Evolutionary conservation across 2,113 vertebrate genomes (phyloP).

Genomic region (Aramus guarauna): DNA sequence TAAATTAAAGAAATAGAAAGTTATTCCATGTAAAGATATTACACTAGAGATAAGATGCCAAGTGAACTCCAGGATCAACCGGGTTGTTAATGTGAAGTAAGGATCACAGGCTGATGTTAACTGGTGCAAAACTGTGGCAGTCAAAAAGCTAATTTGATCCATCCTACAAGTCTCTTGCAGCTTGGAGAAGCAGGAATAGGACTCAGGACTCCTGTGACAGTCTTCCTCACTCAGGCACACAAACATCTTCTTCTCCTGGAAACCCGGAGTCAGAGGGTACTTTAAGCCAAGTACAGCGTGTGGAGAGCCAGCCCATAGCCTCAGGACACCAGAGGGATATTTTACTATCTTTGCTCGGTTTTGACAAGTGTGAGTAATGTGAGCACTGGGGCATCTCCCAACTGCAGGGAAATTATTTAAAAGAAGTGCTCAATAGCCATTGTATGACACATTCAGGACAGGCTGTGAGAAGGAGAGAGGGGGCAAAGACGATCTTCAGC

Average conservation of each 20-base stretch:
- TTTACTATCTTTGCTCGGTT: not conserved
- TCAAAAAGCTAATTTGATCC: not conserved
- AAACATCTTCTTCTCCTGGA: not conserved
- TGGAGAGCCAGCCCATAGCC: not conserved
- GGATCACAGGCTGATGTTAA: not conserved
- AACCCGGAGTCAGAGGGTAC: not conserved
- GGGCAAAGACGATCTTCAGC: not conserved
- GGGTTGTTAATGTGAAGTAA: not conserved
- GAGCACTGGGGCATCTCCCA: not conserved
- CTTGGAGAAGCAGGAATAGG: not conserved
- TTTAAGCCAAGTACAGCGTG: not conserved
- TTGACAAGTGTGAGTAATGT: constrained; percentile 34
- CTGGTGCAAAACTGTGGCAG: not conserved
- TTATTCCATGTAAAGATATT: not conserved
- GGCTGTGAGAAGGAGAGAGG: not conserved
- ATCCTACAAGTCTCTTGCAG: not conserved
- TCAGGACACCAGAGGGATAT: not conserved
- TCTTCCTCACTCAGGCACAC: not conserved
- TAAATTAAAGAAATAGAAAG: not conserved
- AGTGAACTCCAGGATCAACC: not conserved
- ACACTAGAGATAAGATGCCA: not conserved
- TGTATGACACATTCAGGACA: constrained; percentile 8
- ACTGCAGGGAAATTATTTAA: constrained; percentile 8
- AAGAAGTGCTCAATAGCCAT: not conserved
- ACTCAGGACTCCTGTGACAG: not conserved